Percentiles rank a stretch among this genome's conserved stretches.
These are phyloP conservation scores for Drosophila truncata DNA, from an alignment of 1,140 invertebrate genomes.

Conservation along the genomic window DNA sequence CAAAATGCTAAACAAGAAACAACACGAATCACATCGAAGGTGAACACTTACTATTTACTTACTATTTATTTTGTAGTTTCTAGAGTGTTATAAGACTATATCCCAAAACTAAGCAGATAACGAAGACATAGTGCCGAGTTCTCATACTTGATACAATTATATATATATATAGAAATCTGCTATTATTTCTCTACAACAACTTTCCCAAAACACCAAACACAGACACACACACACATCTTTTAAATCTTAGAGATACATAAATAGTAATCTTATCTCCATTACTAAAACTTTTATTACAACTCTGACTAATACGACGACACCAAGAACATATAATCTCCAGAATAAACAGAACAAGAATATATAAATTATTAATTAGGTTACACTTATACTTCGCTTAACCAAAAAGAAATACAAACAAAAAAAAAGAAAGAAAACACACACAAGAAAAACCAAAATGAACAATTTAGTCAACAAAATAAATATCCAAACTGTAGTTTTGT, in stretches of 20 bases:
- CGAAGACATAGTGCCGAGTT: slow-evolving; percentile 8
- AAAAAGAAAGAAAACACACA: no score
- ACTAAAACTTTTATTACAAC: slow-evolving; percentile 20
- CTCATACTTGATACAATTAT: slow-evolving; percentile 7
- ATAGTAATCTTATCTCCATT: slow-evolving; percentile 24
- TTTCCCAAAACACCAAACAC: not conserved
- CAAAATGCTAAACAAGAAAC: not conserved
- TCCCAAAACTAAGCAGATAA: slow-evolving; percentile 24
- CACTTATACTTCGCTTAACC: slow-evolving; percentile 25
- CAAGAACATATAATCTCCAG: slow-evolving; percentile 17
- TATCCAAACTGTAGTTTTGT: not conserved
- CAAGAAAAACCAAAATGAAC: slow-evolving; percentile 8
- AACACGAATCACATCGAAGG: slow-evolving; percentile 26
- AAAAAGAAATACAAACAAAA: not conserved
- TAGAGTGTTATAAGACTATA: slow-evolving; percentile 33
- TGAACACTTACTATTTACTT: slow-evolving; percentile 24
- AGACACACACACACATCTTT: not conserved
- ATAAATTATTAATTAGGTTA: slow-evolving; percentile 20
- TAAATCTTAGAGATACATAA: slow-evolving; percentile 22
- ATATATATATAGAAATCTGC: slow-evolving; percentile 17
- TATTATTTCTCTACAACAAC: slow-evolving; percentile 13
- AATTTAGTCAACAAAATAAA: slow-evolving; percentile 6
- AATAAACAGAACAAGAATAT: slow-evolving; percentile 17
- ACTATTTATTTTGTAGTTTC: slow-evolving; percentile 24
- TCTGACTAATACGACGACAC: slow-evolving; percentile 14